These are phyloP conservation scores for Stegophylla sp. DNA, from an alignment of 2,888 invertebrate genomes.

Conservation along the genomic window DNA sequence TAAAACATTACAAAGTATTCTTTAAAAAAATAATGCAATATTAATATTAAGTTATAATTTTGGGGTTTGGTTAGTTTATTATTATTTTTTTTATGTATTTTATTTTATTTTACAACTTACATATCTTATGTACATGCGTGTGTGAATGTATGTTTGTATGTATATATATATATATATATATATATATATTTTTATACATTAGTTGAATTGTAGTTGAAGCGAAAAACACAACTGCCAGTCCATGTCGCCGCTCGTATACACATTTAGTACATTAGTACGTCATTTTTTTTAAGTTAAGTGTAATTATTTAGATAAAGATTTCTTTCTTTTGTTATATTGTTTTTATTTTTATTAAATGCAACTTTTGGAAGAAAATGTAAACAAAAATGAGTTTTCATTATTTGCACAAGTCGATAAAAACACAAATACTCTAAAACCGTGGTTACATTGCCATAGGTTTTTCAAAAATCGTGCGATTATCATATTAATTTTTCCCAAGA, in stretches of 20 bases:
- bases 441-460: slow-evolving; percentile 61
- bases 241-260: slow-evolving; percentile 55
- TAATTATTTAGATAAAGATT: slow-evolving; percentile 55
- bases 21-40: slow-evolving; percentile 44
- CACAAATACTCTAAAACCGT: slow-evolving; percentile 60
- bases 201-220: slow-evolving; percentile 48
- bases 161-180: slow-evolving; percentile 33
- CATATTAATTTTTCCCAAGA: slow-evolving; percentile 40
- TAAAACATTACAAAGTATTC: slow-evolving; percentile 43
- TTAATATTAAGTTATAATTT: slow-evolving; percentile 48
- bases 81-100: background rate
- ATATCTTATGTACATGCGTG: background rate
- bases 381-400: slow-evolving; percentile 58
- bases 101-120: slow-evolving; percentile 24
- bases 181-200: slow-evolving; percentile 2
- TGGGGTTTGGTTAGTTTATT: slow-evolving; percentile 31
- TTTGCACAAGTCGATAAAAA: slow-evolving; percentile 60
- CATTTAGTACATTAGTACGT: slow-evolving; percentile 36
- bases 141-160: slow-evolving; percentile 1
- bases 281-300: slow-evolving; percentile 54
- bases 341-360: slow-evolving; percentile 58
- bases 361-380: slow-evolving; percentile 58
- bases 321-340: slow-evolving; percentile 54
- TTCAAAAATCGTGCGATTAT: slow-evolving; percentile 31
- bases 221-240: slow-evolving; percentile 59